Evolutionary conservation across 2,888 invertebrate genomes (phyloP).

Genomic region (Andrena flavipes): DNA sequence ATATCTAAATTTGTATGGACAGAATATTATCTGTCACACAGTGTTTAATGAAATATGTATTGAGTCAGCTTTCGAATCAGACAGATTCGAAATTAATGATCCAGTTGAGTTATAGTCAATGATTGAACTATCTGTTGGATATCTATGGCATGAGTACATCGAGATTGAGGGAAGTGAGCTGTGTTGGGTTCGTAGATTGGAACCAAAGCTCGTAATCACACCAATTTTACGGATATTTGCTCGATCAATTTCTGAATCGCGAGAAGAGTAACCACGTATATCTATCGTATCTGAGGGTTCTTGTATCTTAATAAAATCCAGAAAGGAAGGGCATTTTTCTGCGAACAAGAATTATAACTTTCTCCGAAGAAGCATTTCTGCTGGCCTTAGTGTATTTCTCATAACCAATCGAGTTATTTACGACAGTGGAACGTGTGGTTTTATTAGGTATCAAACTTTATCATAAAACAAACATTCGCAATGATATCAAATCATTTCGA

Average conservation of each 20-base stretch:
- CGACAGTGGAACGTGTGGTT: not conserved
- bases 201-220: constrained; percentile 73
- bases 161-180: constrained; percentile 35
- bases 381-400: not conserved
- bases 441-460: not conserved
- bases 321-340: constrained; percentile 21
- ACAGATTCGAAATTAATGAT: constrained; percentile 20
- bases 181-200: constrained; percentile 64
- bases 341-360: not conserved
- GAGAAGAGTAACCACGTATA: constrained; percentile 57
- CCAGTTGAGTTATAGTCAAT: constrained; percentile 15
- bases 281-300: constrained; percentile 54
- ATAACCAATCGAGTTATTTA: not conserved
- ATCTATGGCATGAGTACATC: constrained; percentile 46
- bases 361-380: not conserved
- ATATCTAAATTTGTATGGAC: too few species aligned
- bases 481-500: too few species aligned
- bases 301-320: constrained; percentile 41
- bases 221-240: constrained; percentile 74
- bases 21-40: not conserved
- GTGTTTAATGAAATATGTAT: not conserved
- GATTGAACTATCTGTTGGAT: constrained; percentile 59
- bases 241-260: constrained; percentile 64
- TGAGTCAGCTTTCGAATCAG: constrained; percentile 14
- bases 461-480: not conserved